Evolutionary conservation across 1,140 invertebrate species (phyloP).

Genomic region (Papilio machaon): DNA sequence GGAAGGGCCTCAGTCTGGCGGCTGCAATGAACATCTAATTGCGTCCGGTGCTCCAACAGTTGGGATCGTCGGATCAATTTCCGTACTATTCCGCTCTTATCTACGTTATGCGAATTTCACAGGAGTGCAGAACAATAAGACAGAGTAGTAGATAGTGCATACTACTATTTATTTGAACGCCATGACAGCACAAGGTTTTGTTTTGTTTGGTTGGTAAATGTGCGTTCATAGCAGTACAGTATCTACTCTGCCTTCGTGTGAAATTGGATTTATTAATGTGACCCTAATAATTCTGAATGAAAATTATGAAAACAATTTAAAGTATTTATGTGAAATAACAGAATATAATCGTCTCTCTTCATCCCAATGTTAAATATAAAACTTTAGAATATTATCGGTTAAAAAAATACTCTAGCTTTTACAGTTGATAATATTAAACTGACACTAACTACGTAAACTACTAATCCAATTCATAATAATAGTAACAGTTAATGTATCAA

Average conservation of each 20-base stretch:
- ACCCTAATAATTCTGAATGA: no score
- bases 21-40: constrained; percentile 17
- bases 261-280: no score
- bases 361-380: no score
- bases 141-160: not conserved
- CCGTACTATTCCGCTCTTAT: not conserved
- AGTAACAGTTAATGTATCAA: not conserved
- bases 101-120: not conserved
- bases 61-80: constrained; percentile 7
- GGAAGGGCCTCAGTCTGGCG: not conserved
- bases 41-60: constrained; percentile 9
- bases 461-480: not conserved
- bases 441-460: not conserved
- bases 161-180: not conserved
- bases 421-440: not conserved
- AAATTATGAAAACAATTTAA: no score
- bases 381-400: not conserved
- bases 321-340: no score
- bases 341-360: no score
- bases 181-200: no score
- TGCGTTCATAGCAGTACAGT: no score
- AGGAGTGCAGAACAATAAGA: not conserved
- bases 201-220: no score
- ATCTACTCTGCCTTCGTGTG: no score
- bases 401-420: not conserved